Conservation (phyloP, 35 echinoderm and acorn worm species). For the Stichopus chloronotus region DNA sequence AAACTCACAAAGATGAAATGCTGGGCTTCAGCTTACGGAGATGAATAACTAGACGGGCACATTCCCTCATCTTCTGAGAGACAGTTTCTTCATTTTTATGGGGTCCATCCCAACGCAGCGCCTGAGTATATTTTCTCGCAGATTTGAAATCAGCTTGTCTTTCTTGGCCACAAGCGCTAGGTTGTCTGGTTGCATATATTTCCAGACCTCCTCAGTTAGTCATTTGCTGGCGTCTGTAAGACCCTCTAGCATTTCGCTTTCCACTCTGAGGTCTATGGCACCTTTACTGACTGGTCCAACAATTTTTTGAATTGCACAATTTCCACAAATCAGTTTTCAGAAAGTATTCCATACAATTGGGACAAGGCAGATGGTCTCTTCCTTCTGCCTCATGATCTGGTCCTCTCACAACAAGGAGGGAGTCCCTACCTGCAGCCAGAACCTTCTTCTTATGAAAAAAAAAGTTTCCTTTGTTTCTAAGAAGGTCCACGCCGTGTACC, state of each 20-base stretch:
- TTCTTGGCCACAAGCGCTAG: background rate
- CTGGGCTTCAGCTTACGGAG: background rate
- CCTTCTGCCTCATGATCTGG: background rate
- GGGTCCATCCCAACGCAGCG: background rate
- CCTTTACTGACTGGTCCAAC: background rate
- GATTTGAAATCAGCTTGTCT: slow-evolving; percentile 2
- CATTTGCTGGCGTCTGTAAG: background rate
- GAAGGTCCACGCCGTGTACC: background rate
- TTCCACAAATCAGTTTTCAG: slow-evolving; percentile 3
- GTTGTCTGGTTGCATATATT: background rate
- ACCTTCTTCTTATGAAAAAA: background rate
- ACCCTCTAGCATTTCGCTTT: background rate
- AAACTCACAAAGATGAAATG: background rate
- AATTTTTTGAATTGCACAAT: background rate
- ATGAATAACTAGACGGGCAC: background rate
- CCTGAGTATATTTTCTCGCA: background rate
- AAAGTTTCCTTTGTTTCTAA: slow-evolving; percentile 5
- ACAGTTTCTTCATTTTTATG: background rate
- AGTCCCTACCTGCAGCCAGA: background rate
- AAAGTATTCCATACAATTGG: background rate
- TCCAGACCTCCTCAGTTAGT: background rate
- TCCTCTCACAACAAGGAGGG: background rate
- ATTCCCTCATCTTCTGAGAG: slow-evolving; percentile 9
- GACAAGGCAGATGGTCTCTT: background rate
- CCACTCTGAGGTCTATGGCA: background rate